Percentiles rank a stretch among this genome's conserved stretches.
phyloP scores from a whole-genome alignment of 1,140 invertebrate species.

The Liolophura sinensis region DNA sequence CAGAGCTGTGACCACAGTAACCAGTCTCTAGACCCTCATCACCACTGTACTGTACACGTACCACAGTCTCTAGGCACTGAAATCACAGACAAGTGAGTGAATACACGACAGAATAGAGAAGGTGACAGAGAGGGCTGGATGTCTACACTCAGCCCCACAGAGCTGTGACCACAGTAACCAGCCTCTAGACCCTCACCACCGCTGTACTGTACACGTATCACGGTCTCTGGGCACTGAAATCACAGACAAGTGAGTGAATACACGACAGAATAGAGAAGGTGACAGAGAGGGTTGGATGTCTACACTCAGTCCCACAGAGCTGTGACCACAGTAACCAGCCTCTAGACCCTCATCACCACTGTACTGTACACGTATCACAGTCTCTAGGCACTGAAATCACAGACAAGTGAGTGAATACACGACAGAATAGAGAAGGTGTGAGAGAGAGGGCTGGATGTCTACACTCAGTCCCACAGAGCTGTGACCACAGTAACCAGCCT shows the following conservation, averaged over 20 bases:
- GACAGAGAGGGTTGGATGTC: conserved; percentile 83
- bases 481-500: not conserved
- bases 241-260: conserved; percentile 5
- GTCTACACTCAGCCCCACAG: conserved; percentile 81
- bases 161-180: conserved; percentile 81
- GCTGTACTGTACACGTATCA: conserved; percentile 81
- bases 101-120: too few relatives aligned
- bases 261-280: not conserved
- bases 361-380: conserved; percentile 78
- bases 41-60: conserved; percentile 84
- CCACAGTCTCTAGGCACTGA: conserved; percentile 74
- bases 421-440: not conserved
- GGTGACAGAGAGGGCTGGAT: conserved; percentile 84
- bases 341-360: conserved; percentile 78
- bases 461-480: not conserved
- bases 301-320: conserved; percentile 78
- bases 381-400: conserved; percentile 64
- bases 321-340: conserved; percentile 82
- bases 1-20: conserved; percentile 80
- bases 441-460: not conserved
- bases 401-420: not conserved
- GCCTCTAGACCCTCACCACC: conserved; percentile 76
- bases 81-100: too few relatives aligned
- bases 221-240: conserved; percentile 67
- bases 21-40: conserved; percentile 73